Conservation (phyloP, 1,140 invertebrate species). For the Pararge aegeria region DNA sequence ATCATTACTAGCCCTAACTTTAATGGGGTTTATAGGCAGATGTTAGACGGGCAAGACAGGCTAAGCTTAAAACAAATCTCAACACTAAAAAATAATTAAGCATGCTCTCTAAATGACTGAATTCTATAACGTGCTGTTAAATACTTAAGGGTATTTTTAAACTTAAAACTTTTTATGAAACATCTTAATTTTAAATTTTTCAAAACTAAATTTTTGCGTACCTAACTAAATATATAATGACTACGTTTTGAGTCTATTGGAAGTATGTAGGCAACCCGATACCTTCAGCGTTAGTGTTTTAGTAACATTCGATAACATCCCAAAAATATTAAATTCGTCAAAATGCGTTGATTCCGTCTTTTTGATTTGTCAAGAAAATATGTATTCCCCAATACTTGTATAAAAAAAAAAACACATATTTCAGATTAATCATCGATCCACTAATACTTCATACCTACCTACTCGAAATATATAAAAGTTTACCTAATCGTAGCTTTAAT, state of each 20-base stretch:
- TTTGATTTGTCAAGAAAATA: no score
- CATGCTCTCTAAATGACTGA: slow-evolving; percentile 34
- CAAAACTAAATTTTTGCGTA: slow-evolving; percentile 4
- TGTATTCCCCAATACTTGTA: no score
- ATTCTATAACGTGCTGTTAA: slow-evolving; percentile 33
- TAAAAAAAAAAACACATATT: no score
- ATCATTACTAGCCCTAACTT: no score
- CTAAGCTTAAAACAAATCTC: slow-evolving; percentile 31
- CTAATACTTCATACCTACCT: no score
- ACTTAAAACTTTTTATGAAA: background rate
- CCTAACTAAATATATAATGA: slow-evolving; percentile 34
- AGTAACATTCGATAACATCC: slow-evolving; percentile 50
- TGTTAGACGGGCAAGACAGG: slow-evolving; percentile 41
- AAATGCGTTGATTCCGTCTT: background rate
- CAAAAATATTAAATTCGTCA: background rate
- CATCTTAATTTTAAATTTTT: slow-evolving; percentile 14
- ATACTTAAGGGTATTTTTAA: slow-evolving; percentile 8
- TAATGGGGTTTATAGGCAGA: slow-evolving; percentile 26
- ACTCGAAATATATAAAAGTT: no score
- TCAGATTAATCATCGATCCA: no score
- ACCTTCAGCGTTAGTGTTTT: slow-evolving; percentile 51
- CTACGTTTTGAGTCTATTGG: slow-evolving; percentile 38
- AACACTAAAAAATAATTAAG: slow-evolving; percentile 22
- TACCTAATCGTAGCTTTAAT: no score
- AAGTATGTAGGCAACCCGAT: slow-evolving; percentile 44